Base-by-base conservation (phyloP, 2,888 invertebrate genomes). In the Drosophila austrosaltans region DNA sequence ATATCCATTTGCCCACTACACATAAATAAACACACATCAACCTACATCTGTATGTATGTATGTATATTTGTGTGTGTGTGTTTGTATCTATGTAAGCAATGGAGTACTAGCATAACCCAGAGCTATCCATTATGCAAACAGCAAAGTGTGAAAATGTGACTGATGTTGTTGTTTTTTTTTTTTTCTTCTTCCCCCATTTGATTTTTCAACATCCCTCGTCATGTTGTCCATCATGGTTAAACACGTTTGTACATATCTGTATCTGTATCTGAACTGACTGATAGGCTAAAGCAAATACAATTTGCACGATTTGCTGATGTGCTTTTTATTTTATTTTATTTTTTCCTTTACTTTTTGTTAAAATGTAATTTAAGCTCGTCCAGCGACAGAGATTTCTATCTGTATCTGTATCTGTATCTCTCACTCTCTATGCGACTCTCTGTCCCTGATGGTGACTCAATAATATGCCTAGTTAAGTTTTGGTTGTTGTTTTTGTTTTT, bases 41-140 rank as follows among this genome's bases (percentile, higher is more conserved):
- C 20, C 16, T 20, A 56, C 20, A 10, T 2, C 16, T 32, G n/a
- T 28, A 54, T n/a, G 2, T 25, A 28, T 28, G 30, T 28, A 28
- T 5, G n/a, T 53, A 53, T 25, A 4, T 10, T 0, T 25, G 7
- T 48, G 25, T 44, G 20, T 20, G 16, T 16, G 1, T 48, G 20
- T 48, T 53, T 8, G 54, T 32, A 20, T 32, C 30, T n/a, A n/a
- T 32, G 54, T 32, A 30, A 54, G 30, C 30, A 32, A 4, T 10
- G 48, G 72, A 66, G 73, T 73, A 72, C 56, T 66, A 66, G 57
- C 66, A 61, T 36, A 48, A 63, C 59, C 74, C 56, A 63, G 54
- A 69, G 75, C 58, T 74, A 79, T 83, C 78, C 87, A 84, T 83
- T 83, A 83, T 87, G 87, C 80, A 87, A 83, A 87, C 85, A 70